A percentile compares a stretch with the other conserved stretches of the same genome.
phyloP scores from a whole-genome alignment of 2,888 invertebrate species.

The Pachydiplax longipennis region DNA sequence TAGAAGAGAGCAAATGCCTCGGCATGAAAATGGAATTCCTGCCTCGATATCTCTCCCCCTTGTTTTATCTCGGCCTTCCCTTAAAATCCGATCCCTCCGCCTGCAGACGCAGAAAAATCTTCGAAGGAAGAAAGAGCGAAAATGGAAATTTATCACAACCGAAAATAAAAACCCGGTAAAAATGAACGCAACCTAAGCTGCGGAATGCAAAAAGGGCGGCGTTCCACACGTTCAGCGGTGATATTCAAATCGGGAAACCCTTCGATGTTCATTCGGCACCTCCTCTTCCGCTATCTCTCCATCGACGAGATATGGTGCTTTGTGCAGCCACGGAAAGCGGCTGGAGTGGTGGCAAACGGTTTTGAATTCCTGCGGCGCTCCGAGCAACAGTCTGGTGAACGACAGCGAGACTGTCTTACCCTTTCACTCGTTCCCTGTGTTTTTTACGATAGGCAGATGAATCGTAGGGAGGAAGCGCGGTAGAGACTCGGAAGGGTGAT shows the following conservation, averaged over 20 bases:
- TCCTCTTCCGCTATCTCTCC: not conserved
- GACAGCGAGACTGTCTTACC: not conserved
- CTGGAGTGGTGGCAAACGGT: not conserved
- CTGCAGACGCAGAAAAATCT: not conserved
- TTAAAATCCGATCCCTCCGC: not conserved
- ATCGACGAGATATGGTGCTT: not conserved
- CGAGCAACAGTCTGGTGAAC: conserved; percentile 18
- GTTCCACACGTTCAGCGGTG: not conserved
- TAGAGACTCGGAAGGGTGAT: not conserved
- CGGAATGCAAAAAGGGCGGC: too few relatives aligned
- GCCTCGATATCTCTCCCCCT: not conserved
- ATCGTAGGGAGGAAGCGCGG: not conserved
- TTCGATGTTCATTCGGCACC: not conserved
- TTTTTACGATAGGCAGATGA: not conserved
- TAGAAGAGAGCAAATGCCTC: too few relatives aligned
- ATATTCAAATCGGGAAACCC: not conserved
- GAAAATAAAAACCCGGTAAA: not conserved
- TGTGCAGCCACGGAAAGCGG: not conserved
- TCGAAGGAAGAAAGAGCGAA: not conserved
- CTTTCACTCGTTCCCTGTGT: not conserved
- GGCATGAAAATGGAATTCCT: not conserved
- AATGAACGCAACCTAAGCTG: too few relatives aligned
- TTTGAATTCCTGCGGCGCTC: conserved; percentile 22
- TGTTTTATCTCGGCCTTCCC: not conserved
- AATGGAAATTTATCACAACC: not conserved